These are phyloP conservation scores for Chrysopilus asiliformis DNA, from an alignment of 2,888 invertebrate genomes.

Conservation along the genomic window DNA sequence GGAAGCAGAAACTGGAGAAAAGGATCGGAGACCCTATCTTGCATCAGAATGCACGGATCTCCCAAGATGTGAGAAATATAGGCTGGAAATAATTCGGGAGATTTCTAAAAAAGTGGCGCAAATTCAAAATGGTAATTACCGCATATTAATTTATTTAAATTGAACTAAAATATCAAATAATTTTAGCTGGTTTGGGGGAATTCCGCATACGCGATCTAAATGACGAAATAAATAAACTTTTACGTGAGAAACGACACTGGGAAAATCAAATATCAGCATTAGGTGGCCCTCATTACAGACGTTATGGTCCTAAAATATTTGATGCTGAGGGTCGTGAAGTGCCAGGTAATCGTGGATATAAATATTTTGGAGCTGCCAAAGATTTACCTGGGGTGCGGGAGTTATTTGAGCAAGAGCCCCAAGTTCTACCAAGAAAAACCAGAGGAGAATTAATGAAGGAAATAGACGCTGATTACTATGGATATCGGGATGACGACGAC, in stretches of 20 bases:
- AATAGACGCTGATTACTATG: constrained; percentile 98
- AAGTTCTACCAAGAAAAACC: constrained; percentile 78
- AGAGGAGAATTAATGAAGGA: constrained; percentile 95
- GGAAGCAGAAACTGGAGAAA: constrained; percentile 75
- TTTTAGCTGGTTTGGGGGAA: constrained; percentile 91
- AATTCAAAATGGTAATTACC: constrained; percentile 80
- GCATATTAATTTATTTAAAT: constrained; percentile 1
- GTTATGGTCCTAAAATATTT: constrained; percentile 84
- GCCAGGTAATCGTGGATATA: constrained; percentile 94
- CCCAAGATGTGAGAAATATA: constrained; percentile 88
- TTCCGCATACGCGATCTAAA: constrained; percentile 95
- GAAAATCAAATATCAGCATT: constrained; percentile 90
- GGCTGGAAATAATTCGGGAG: constrained; percentile 92
- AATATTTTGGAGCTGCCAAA: constrained; percentile 97
- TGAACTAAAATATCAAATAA: background rate
- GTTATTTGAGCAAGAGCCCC: constrained; percentile 91
- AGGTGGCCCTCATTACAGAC: constrained; percentile 88
- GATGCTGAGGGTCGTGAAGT: constrained; percentile 93
- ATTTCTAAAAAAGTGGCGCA: constrained; percentile 97
- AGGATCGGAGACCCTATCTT: constrained; percentile 80
- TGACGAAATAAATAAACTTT: constrained; percentile 96
- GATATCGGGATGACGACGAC: constrained; percentile 97
- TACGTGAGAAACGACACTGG: constrained; percentile 95
- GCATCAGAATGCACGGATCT: constrained; percentile 91
- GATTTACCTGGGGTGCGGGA: constrained; percentile 97